Evolutionary conservation across 2,888 invertebrate genomes (phyloP).

Genomic region (Folsomia manolachei): DNA sequence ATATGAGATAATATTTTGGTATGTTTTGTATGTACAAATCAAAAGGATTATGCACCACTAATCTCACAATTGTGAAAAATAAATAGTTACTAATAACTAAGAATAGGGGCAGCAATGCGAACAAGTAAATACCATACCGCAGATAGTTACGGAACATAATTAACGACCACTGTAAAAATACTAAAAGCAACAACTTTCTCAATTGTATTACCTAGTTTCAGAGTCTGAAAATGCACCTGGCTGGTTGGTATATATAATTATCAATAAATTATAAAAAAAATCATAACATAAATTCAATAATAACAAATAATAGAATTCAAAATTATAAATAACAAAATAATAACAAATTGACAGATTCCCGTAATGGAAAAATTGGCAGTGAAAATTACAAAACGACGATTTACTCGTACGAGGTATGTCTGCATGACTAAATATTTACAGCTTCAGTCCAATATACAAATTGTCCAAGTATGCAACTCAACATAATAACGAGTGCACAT

Average conservation of each 20-base stretch:
- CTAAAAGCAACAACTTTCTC: too few relatives aligned
- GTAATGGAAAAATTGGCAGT: neutral
- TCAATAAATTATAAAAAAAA: neutral
- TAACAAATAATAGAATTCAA: neutral
- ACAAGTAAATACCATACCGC: too few relatives aligned
- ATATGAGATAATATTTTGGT: too few relatives aligned
- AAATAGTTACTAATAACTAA: too few relatives aligned
- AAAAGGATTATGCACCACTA: neutral
- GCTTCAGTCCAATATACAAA: neutral
- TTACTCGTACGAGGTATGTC: neutral
- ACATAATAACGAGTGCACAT: neutral
- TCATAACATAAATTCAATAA: too few relatives aligned
- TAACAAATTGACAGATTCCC: neutral
- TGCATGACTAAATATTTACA: neutral
- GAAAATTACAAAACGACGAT: too few relatives aligned
- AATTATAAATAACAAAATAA: neutral
- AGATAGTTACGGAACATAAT: too few relatives aligned
- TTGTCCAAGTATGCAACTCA: neutral
- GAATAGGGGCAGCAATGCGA: too few relatives aligned
- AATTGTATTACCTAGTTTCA: neutral
- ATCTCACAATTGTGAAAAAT: conserved; percentile 3
- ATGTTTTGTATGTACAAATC: neutral
- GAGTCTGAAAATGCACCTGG: neutral
- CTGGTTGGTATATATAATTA: too few relatives aligned
- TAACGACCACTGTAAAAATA: too few relatives aligned